Evolutionary conservation across 2,888 invertebrate species (phyloP).

Genomic region (Diarsia rubi): DNA sequence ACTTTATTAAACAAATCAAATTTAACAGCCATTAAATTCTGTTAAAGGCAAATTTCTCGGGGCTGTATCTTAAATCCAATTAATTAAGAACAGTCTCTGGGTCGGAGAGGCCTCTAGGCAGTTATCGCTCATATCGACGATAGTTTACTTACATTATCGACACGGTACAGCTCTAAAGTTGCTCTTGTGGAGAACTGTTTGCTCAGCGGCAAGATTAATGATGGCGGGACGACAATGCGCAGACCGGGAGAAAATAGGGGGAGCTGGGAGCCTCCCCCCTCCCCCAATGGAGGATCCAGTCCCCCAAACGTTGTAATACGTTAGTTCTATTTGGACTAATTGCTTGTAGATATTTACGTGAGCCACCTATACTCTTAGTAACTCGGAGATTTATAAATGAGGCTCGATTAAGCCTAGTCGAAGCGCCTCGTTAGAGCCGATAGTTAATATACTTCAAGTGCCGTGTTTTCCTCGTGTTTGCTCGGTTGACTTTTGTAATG

Average conservation of each 20-base stretch:
- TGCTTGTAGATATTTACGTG: slow-evolving; percentile 78
- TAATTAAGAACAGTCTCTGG: slow-evolving; percentile 67
- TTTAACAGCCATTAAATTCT: slow-evolving; percentile 67
- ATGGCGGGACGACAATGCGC: slow-evolving; percentile 81
- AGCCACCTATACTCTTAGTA: slow-evolving; percentile 71
- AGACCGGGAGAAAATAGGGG: slow-evolving; percentile 66
- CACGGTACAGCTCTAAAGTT: slow-evolving; percentile 80
- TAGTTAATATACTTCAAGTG: slow-evolving; percentile 62
- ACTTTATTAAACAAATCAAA: slow-evolving; percentile 60
- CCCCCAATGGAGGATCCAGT: slow-evolving; percentile 67
- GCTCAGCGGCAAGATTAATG: slow-evolving; percentile 88
- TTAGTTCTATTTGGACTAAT: slow-evolving; percentile 78
- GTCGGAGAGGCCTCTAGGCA: slow-evolving; percentile 55
- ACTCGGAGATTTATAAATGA: slow-evolving; percentile 77
- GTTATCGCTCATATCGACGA: slow-evolving; percentile 75
- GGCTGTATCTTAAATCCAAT: slow-evolving; percentile 70
- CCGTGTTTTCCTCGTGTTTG: slow-evolving; percentile 47
- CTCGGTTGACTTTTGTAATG: slow-evolving; percentile 42
- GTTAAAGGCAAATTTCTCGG: slow-evolving; percentile 64
- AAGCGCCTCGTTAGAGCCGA: slow-evolving; percentile 56
- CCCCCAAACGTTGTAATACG: slow-evolving; percentile 70
- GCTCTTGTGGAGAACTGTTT: slow-evolving; percentile 78
- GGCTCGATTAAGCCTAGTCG: slow-evolving; percentile 73
- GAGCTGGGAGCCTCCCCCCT: slow-evolving; percentile 28
- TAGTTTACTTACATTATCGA: slow-evolving; percentile 81